Base-by-base conservation (phyloP, 2,888 invertebrate genomes). In the Platynereis dumerilii region DNA sequence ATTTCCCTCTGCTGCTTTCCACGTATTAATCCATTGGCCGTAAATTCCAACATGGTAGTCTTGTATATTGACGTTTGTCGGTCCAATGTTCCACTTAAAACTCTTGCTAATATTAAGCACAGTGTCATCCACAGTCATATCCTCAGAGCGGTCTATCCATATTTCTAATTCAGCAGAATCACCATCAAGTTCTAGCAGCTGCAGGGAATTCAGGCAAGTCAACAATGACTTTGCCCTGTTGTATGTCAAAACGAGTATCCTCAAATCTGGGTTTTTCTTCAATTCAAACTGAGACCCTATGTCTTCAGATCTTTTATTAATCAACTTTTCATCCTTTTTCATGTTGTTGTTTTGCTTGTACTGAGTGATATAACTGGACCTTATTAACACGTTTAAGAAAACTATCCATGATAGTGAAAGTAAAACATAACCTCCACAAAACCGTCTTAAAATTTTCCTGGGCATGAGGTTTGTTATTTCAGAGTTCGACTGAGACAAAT, bases 11-110 rank as follows among this genome's bases (percentile, higher is more conserved):
- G 26, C 53, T 0, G 74, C 73, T 17, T 71, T 65, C 80, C 80
- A 80, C 0, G 78, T 76, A 2, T 68, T 58, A 10, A 74, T 56
- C 75, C 75, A 75, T 60, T 75, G 74, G 2, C 74, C 75, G 39
- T 67, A 60, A 29, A 75, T 62, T 10, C 75, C 75, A 2, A 68
- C 74, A 56, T 75, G 73, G 1, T 42, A 22, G 1, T 60, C 53
- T 15, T 72, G 71, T 26, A 65, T 59, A 53, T 71, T 69, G 3
- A 76, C 72, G 5, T 65, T n/a, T 10, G 54, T 61, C 0, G 34
- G n/a, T 1, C 75, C 75, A 10, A 64, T 60, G 28, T 53, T 58
- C 72, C 73, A 75, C 22, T 24, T 45, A 60, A 70, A 74, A 27
- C 28, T 27, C 12, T 34, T 24, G 22, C 72, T 73, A 1, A 56